These are phyloP conservation scores for Acanthochromis polyacanthus DNA, from an alignment of 2,113 vertebrate genomes.

Conservation along the genomic window DNA sequence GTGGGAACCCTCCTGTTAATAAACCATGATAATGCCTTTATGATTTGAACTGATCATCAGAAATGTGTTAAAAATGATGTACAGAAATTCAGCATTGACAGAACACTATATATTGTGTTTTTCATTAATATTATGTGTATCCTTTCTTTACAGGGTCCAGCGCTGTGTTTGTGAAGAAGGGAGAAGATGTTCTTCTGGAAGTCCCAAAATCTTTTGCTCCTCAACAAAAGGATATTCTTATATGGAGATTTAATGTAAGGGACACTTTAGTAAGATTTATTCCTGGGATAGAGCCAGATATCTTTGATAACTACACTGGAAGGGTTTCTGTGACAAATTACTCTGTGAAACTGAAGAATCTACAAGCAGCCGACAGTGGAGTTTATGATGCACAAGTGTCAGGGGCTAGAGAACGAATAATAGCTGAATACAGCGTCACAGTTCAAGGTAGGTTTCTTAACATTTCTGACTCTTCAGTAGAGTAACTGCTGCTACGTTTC, in stretches of 20 bases:
- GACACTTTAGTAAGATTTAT: accelerated
- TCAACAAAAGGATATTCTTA: accelerated
- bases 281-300: accelerated
- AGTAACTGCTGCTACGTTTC: neutral
- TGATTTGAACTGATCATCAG: too few relatives aligned
- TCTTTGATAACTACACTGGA: accelerated
- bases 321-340: neutral
- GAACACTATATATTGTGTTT: too few relatives aligned
- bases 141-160: neutral
- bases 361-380: slow-evolving; percentile 27
- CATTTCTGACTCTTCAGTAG: neutral
- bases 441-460: slow-evolving; percentile 46
- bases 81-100: too few relatives aligned
- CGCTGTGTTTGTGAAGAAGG: slow-evolving; percentile 29
- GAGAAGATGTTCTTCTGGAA: slow-evolving; percentile 4
- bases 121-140: neutral
- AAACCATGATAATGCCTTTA: too few relatives aligned
- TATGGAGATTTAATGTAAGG: neutral
- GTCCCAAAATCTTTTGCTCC: neutral
- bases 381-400: neutral
- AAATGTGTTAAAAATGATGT: too few relatives aligned
- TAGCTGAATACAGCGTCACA: slow-evolving; percentile 12
- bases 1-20: too few relatives aligned
- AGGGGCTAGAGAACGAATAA: accelerated
- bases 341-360: slow-evolving; percentile 34